Base-by-base conservation (phyloP, 2,113 vertebrate genomes). In the Bucco capensis region DNA sequence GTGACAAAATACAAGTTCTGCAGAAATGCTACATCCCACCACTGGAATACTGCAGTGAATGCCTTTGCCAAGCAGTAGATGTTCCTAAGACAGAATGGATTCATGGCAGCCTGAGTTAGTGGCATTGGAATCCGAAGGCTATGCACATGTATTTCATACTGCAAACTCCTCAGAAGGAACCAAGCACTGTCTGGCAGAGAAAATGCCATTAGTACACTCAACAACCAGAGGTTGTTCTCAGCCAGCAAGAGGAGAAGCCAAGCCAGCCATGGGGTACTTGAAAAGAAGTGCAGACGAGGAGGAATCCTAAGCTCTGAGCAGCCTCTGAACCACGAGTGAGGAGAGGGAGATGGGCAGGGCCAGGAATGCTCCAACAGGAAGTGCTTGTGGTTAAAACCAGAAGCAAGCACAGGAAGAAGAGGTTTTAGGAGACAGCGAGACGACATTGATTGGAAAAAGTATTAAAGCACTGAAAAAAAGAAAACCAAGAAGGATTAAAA, bases 361-460 rank as follows among this genome's bases (percentile, higher is more conserved):
- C 87, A 91, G 89, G 90, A 95, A 95, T 94, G 90, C 89, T 79
- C 19, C 51, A 27, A 27, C 93, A 95, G 95, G 92, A 94, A 93
- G 54, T 62, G 74, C 89, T 90, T 95, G 95, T 96, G 96, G 95
- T 93, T 22, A 67, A 66, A 87, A 93, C 35, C 89, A 94, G 93
- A 86, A 96, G 93, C 90, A 87, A 78, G 84, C 89, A 93, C 90
- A 95, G 54, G 88, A 95, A 76, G 62, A 89, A 87, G 66, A 76
- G 92, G n/a, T 17, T 84, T 78, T 28, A 80, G 83, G 92, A 96
- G 93, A 96, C 88, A 96, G 92, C 81, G 33, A 87, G 90, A 94
- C 54, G 50, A 73, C 93, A 46, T 28, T 50, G 83, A 89, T 37
- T 19, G 86, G 47, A 24, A 38, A 82, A 72, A 47, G 44, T 22